Evolutionary conservation across 1,140 invertebrate genomes (phyloP), one percentile per base, ranked within the genome.

Genomic region (Neodiprion pinetum): DNA sequence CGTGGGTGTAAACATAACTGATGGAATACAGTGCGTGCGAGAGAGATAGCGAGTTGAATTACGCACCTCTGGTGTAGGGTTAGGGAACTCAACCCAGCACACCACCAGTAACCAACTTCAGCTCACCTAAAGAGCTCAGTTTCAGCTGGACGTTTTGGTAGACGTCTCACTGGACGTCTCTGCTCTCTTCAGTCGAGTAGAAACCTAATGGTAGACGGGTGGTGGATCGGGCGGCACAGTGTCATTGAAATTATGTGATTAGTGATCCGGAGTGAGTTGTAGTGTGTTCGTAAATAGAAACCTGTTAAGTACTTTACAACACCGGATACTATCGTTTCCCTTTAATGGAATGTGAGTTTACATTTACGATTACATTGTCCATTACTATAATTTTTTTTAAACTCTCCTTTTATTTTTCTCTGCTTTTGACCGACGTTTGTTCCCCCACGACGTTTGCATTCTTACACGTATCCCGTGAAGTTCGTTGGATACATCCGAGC

Each of bases 241-340:
- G n/a, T 61, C 53, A 17, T 61, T 61, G 53, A 61, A 61, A 61
- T 17, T 61, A 61, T 61, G 53, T 61, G 53, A 61, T 17, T 61
- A 61, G 53, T 61, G 53, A 61, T 61, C 53, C 53, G n/a, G 3
- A 61, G 53, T 61, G 53, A 61, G 53, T 17, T 17, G 53, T 61
- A 61, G 53, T 61, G 53, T 61, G 28, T 61, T 61, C n/a, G 9
- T 61, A 61, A 61, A 61, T 61, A 61, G n/a, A 61, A 61, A 61
- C 7, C 53, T 61, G 53, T 61, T 17, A 61, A 61, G 53, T 17
- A 61, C 53, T 40, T 40, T 40, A 40, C 53, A 40, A 17, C 53
- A 61, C 5, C n/a, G 53, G 53, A 61, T 61, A 61, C 53, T 61
- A 9, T 61, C 53, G 53, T 61, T 61, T 61, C 53, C n/a, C 53